Conservation (phyloP, 2,888 invertebrate genomes). For the Amiota communis region DNA sequence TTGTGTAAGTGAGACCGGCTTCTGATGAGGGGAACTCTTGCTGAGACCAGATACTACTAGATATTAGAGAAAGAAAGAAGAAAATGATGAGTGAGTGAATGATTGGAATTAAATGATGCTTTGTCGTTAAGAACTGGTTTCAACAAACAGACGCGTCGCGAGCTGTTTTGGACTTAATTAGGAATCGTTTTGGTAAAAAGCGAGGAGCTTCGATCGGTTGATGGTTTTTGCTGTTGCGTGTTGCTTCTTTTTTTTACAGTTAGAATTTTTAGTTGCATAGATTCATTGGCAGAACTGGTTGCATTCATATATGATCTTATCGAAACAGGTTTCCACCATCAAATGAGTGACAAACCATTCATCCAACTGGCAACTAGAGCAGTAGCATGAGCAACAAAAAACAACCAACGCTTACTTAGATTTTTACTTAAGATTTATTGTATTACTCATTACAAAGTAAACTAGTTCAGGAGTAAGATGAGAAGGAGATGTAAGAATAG, state of each 20-base stretch:
- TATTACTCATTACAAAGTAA: constrained; percentile 35
- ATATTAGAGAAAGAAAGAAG: neutral
- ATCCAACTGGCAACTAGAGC: constrained; percentile 17
- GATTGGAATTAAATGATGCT: constrained; percentile 28
- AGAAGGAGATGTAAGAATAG: neutral
- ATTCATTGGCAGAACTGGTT: constrained; percentile 41
- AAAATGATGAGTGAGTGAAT: constrained; percentile 3
- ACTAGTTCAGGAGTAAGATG: too few species aligned
- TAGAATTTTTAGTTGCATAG: constrained; percentile 48
- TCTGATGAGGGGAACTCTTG: constrained; percentile 70
- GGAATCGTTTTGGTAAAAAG: neutral
- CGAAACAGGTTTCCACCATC: constrained; percentile 43
- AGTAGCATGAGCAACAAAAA: constrained; percentile 40
- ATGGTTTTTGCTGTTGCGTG: neutral
- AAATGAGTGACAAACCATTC: neutral
- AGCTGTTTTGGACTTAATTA: constrained; percentile 25
- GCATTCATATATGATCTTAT: constrained; percentile 32
- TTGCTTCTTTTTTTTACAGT: constrained; percentile 54
- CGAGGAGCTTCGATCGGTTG: neutral
- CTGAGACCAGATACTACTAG: constrained; percentile 68
- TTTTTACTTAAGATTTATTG: constrained; percentile 54
- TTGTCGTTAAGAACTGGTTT: constrained; percentile 40
- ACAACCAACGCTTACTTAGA: constrained; percentile 39
- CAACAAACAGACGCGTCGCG: constrained; percentile 37
- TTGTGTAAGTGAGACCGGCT: constrained; percentile 71